Evolutionary conservation across 2,888 invertebrate species (phyloP).

Genomic region (Ichneumon xanthorius): DNA sequence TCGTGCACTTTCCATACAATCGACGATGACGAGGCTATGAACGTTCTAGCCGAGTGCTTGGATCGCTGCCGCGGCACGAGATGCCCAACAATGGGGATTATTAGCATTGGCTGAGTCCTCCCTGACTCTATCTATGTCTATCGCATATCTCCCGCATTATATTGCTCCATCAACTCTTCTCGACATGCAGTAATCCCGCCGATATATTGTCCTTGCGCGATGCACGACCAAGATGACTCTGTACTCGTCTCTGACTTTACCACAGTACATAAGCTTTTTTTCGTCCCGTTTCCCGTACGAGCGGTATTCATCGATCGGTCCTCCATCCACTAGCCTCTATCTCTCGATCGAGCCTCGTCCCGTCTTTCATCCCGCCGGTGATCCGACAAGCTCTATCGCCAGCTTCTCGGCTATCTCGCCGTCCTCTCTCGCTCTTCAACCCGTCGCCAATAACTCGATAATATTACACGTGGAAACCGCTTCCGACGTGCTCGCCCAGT

Average conservation of each 20-base stretch:
- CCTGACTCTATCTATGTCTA: slow-evolving; percentile 48
- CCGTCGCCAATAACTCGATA: slow-evolving; percentile 81
- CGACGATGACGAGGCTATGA: slow-evolving; percentile 34
- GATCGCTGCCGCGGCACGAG: slow-evolving; percentile 30
- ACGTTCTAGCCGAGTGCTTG: slow-evolving; percentile 50
- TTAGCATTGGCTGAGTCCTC: slow-evolving; percentile 80
- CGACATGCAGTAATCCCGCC: slow-evolving; percentile 83
- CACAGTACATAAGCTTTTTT: slow-evolving; percentile 31
- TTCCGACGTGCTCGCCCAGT: slow-evolving; percentile 81
- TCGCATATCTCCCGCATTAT: slow-evolving; percentile 72
- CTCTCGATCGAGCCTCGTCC: slow-evolving; percentile 35
- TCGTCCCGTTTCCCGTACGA: slow-evolving; percentile 14
- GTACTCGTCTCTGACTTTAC: slow-evolving; percentile 65
- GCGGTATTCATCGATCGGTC: slow-evolving; percentile 25
- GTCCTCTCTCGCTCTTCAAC: slow-evolving; percentile 66
- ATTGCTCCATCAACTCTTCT: slow-evolving; percentile 78
- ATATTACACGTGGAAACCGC: slow-evolving; percentile 83
- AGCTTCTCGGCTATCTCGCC: slow-evolving; percentile 47
- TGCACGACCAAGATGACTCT: slow-evolving; percentile 47
- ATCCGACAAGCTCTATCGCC: slow-evolving; percentile 34
- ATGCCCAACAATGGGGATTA: slow-evolving; percentile 80
- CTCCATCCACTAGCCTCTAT: slow-evolving; percentile 31
- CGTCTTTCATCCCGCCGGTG: slow-evolving; percentile 14
- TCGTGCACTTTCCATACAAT: slow-evolving; percentile 46
- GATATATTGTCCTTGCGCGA: slow-evolving; percentile 78